Percentiles rank a stretch among this genome's conserved stretches.
Conservation (phyloP, 2,113 vertebrate species). For the Cettia cetti region DNA sequence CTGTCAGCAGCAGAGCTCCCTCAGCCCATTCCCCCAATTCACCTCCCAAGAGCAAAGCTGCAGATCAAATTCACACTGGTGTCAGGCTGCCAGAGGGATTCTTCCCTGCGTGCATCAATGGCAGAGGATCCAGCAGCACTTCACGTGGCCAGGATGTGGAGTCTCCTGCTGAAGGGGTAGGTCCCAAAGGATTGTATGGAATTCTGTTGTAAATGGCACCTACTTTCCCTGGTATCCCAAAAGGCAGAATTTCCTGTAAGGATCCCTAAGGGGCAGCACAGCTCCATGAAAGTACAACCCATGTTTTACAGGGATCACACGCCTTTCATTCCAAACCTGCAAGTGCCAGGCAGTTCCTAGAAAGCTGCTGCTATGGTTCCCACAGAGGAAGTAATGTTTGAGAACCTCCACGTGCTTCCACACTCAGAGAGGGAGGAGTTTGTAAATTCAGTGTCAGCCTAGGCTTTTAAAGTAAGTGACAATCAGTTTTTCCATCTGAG, state of each 20-base stretch:
- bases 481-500: not conserved
- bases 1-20: not conserved
- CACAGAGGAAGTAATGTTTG: not conserved
- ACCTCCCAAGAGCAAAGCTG: not conserved
- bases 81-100: not conserved
- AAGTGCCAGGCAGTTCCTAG: not conserved
- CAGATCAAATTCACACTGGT: not conserved
- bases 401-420: not conserved
- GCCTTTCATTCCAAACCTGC: not conserved
- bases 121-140: not conserved
- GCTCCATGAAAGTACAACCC: not conserved
- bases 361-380: not conserved
- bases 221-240: not conserved
- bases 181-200: rapidly evolving
- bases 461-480: not conserved
- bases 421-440: not conserved
- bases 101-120: rapidly evolving
- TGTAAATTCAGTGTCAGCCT: not conserved
- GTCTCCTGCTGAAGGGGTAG: not conserved
- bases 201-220: not conserved
- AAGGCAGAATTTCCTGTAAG: not conserved
- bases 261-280: slow-evolving; percentile 36
- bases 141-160: not conserved
- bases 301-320: not conserved
- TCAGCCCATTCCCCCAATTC: not conserved